Base-by-base conservation (phyloP, 2,888 invertebrate genomes). In the Rhimphoctona megacephalus region DNA sequence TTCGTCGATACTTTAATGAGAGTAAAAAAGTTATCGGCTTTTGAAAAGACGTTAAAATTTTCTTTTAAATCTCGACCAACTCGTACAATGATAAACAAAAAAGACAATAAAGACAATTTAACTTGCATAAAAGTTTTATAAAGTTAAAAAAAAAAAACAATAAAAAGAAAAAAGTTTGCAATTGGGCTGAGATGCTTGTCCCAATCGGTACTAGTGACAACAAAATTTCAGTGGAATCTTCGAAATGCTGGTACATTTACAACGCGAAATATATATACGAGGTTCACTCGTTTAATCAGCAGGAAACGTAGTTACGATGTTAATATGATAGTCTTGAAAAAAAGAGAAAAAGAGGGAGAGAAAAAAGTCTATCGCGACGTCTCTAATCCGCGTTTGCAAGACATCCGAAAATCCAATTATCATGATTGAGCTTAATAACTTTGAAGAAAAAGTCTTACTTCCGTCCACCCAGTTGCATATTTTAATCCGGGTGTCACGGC, bases 351-450 rank as follows among this genome's bases (percentile, higher is more conserved):
- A 39, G 2, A 54, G 3, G 22, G 11, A 25, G 22, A 64, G 9
- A 61, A 83, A 73, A 57, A 57, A 57, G 22, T 39, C 8, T 0
- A 46, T 49, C 25, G 46, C 67, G 43, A 77, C 73, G 57, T 74
- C 49, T 83, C 39, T 19, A 73, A 83, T 77, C 19, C 61, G 54
- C 81, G 66, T 73, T 85, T 52, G 43, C n/a, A 25, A 73, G 72
- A 70, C 54, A 57, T 49, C 72, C 30, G 70, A 52, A 66, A 66
- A 79, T 85, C 43, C 79, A 85, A 79, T 85, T 85, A 83, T 83
- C 66, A 43, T 66, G 70, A 83, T 76, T 82, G 76, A 83, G 74
- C 79, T 79, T 83, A 85, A 85, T 85, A 76, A 85, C 79, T 82
- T 64, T 25, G 64, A 54, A 43, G n/a, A 22, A 83, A 70, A 82